Evolutionary conservation across 2,797 vertebrate genomes (phyloP).

Genomic region (Spatula versicolor): DNA sequence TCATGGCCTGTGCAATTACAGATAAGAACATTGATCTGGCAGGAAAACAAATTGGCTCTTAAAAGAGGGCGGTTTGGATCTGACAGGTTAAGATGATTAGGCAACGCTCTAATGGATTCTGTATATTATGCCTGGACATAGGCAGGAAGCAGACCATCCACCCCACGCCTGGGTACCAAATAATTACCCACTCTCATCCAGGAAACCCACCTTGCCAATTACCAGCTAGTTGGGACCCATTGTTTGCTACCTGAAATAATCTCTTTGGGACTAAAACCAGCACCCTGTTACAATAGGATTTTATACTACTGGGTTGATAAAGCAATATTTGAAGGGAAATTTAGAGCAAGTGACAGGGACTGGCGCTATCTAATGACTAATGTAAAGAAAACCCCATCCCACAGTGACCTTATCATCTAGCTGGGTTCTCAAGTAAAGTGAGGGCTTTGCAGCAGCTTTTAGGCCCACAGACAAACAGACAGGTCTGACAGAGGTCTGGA

Average conservation of each 20-base stretch:
- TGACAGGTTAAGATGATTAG: slow-evolving; percentile 73
- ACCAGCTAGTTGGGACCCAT: neutral
- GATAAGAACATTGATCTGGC: slow-evolving; percentile 77
- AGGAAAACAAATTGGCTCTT: slow-evolving; percentile 78
- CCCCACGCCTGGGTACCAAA: neutral
- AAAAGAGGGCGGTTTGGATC: slow-evolving; percentile 72
- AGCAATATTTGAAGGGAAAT: neutral
- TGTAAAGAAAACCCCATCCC: neutral
- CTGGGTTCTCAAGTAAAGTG: neutral
- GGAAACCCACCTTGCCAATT: neutral
- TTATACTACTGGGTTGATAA: neutral
- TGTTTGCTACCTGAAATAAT: neutral
- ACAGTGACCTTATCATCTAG: fast-evolving
- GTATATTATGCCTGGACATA: slow-evolving; percentile 28
- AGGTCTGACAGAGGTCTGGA: neutral
- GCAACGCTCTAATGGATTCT: slow-evolving; percentile 65
- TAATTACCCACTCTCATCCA: neutral
- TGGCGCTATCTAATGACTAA: neutral
- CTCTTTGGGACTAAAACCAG: neutral
- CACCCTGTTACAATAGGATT: neutral
- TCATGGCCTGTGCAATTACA: slow-evolving; percentile 68
- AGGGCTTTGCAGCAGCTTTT: neutral
- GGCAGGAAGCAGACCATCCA: slow-evolving; percentile 1
- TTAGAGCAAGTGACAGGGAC: neutral
- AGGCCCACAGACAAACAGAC: neutral